Base-by-base conservation (phyloP, 1,140 invertebrate genomes). In the Ips nitidus region DNA sequence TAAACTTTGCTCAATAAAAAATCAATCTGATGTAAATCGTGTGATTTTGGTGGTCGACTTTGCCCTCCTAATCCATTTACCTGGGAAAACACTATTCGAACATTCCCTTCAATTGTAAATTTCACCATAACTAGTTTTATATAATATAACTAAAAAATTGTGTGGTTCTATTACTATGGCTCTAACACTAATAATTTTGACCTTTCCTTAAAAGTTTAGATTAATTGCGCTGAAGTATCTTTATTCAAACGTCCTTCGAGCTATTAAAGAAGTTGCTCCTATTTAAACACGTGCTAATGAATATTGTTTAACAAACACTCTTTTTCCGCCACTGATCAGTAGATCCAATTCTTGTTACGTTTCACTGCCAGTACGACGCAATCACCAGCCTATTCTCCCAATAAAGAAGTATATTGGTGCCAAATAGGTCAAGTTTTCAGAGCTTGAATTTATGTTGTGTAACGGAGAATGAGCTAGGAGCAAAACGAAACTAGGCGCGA, bases 401-500 rank as follows among this genome's bases (percentile, higher is more conserved):
- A 50, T 50, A 50, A 50, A 50, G 45, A 22, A 50, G 22, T 50
- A 50, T 50, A 50, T 59, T 66, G 38, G 45, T 58, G 65, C 56
- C 65, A 66, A 66, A 66, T 66, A 59, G 65, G 56, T 66, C 65
- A 66, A 66, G 65, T 66, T 66, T 64, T 53, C 53, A 36, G 5
- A 52, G 50, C 45, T 64, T 37, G 36, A 52, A 63, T 63, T 52
- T 50, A 53, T 4, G 61, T 53, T 63, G 47, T 52, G 61, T 40
- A 60, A 45, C 58, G n/a, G 41, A 60, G 41, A 41, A 8, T 45
- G 42, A 41, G 47, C 38, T 41, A 63, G 50, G 40, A 52, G 39
- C 47, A 63, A 63, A 52, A 66, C 53, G 59, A 66, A 59, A n/a
- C 22, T 22, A 22, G 47, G n/a, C 6, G n/a, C 41, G 41, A 41